Evolutionary conservation across 2,797 vertebrate species (phyloP).

Genomic region (Fundulus diaphanus): DNA sequence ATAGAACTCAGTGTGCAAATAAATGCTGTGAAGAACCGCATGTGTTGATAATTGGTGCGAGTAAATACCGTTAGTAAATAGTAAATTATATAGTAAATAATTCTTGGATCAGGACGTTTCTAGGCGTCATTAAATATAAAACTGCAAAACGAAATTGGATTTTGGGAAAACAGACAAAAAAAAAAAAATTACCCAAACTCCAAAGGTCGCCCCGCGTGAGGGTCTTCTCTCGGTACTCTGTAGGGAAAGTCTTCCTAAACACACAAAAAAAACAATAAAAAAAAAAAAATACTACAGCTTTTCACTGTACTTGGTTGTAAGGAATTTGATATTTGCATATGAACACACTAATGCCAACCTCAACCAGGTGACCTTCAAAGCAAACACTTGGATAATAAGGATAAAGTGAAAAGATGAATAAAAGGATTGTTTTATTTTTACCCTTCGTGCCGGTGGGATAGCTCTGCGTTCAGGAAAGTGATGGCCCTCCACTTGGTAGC

Average conservation of each 20-base stretch:
- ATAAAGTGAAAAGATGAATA: background rate
- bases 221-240: conserved; percentile 78
- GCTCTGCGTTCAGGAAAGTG: conserved; percentile 79
- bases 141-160: background rate
- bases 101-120: background rate
- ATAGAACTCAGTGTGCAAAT: background rate
- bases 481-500: conserved; percentile 69
- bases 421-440: conserved; percentile 32
- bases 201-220: conserved; percentile 69
- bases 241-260: conserved; percentile 79
- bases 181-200: conserved; percentile 78
- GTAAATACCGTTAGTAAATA: no score
- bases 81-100: background rate
- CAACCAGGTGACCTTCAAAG: background rate
- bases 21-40: no score
- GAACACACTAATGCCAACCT: background rate
- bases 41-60: no score
- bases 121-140: background rate
- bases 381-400: background rate
- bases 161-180: background rate
- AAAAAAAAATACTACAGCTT: background rate
- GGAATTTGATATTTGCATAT: background rate
- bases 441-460: conserved; percentile 76
- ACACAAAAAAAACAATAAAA: background rate
- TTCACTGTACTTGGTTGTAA: background rate